Percentiles rank a stretch among this genome's conserved stretches.
phyloP scores from a whole-genome alignment of 1,140 invertebrate genomes.

The Micrasema minimum region DNA sequence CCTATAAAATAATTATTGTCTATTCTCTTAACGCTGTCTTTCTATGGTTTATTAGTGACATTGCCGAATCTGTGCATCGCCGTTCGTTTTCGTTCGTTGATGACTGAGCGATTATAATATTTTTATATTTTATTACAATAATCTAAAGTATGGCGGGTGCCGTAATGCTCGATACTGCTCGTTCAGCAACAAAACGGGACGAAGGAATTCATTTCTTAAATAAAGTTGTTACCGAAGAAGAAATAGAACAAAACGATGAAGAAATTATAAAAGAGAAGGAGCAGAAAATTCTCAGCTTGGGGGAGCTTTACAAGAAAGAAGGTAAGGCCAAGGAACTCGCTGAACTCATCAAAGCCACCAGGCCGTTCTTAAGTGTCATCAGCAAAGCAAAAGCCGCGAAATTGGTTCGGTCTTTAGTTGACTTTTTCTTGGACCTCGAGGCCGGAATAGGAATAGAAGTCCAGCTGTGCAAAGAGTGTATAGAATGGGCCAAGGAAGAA shows the following conservation, averaged over 20 bases:
- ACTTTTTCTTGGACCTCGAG: conserved; percentile 97
- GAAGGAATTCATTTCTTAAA: conserved; percentile 37
- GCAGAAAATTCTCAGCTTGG: conserved; percentile 89
- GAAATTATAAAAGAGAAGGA: conserved; percentile 89
- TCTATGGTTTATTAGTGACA: conserved; percentile 28
- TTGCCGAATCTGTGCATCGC: conserved; percentile 20
- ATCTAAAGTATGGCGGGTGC: conserved; percentile 47
- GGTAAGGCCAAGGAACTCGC: conserved; percentile 94
- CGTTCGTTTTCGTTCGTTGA: conserved; percentile 35
- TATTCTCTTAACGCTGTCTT: conserved; percentile 2
- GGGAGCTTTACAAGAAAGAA: conserved; percentile 90
- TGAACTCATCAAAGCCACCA: conserved; percentile 90
- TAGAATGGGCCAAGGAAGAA: conserved; percentile 99
- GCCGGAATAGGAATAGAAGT: conserved; percentile 92
- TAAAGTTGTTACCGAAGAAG: conserved; percentile 65
- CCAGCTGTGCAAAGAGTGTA: conserved; percentile 95
- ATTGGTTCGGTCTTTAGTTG: conserved; percentile 94
- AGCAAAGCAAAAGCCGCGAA: conserved; percentile 99
- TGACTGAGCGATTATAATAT: conserved; percentile 45
- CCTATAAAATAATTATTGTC: too few relatives aligned
- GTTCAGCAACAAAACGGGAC: conserved; percentile 25
- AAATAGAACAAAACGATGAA: conserved; percentile 81
- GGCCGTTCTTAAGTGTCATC: conserved; percentile 93
- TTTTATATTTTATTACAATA: conserved; percentile 15
- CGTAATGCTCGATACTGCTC: conserved; percentile 45